Conservation (phyloP, 2,797 vertebrate genomes). For the Pipistrellus nathusii region DNA sequence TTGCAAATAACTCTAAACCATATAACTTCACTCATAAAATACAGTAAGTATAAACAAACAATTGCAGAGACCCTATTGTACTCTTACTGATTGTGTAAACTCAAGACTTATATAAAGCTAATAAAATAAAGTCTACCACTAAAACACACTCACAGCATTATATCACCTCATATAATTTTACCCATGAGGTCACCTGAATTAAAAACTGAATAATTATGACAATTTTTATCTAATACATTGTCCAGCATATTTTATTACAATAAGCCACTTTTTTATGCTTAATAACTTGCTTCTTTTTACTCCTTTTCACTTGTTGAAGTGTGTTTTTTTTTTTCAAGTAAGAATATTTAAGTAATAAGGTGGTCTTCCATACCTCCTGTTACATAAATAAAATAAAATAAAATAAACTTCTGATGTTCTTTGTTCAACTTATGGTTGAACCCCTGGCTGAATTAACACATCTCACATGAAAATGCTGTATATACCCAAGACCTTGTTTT, state of each 20-base stretch:
- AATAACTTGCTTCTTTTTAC: neutral
- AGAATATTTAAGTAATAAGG: neutral
- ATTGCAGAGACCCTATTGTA: conserved; percentile 15
- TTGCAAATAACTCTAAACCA: conserved; percentile 56
- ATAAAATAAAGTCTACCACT: conserved; percentile 27
- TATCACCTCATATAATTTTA: neutral
- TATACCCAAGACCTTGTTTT: neutral
- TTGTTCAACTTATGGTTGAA: neutral
- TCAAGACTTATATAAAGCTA: conserved; percentile 23
- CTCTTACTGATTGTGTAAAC: conserved; percentile 31
- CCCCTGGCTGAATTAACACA: neutral
- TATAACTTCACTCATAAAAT: conserved; percentile 57
- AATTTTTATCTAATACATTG: neutral
- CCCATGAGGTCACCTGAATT: neutral
- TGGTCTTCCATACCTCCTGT: neutral
- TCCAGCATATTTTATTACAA: conserved; percentile 12
- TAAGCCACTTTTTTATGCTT: neutral
- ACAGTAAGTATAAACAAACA: conserved; percentile 15
- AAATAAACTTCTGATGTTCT: neutral
- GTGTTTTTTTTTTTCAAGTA: conserved; percentile 30
- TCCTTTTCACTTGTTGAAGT: neutral
- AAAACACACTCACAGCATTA: neutral
- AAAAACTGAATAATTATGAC: conserved; percentile 12
- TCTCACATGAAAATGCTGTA: neutral
- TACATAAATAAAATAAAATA: neutral